Evolutionary conservation across 1,140 invertebrate genomes (phyloP).

Genomic region (Brachionus angularis): DNA sequence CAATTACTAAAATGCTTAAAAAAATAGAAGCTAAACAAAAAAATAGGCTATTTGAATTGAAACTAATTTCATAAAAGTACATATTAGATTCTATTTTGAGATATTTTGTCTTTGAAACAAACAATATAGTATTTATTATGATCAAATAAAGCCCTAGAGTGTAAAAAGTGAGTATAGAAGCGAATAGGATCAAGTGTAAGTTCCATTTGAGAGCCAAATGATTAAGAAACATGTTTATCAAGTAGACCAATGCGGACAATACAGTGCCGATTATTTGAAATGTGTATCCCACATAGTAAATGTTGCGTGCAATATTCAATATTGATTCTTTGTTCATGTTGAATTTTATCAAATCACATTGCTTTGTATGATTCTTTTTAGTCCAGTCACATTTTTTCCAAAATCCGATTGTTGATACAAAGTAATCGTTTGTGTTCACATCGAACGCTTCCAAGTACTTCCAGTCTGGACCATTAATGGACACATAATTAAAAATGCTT

Average conservation of each 20-base stretch:
- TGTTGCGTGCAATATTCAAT: background rate
- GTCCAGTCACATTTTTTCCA: slow-evolving; percentile 28
- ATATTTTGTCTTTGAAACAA: slow-evolving; percentile 1
- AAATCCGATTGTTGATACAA: slow-evolving; percentile 11
- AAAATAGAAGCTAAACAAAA: background rate
- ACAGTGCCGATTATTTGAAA: slow-evolving; percentile 21
- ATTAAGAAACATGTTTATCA: background rate
- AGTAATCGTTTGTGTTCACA: background rate
- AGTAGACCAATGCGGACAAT: background rate
- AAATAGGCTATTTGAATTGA: background rate
- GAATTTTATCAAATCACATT: background rate
- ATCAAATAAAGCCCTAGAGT: background rate
- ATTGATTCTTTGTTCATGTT: background rate
- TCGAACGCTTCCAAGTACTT: background rate
- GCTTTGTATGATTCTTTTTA: background rate
- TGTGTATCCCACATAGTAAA: background rate
- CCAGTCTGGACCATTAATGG: slow-evolving; percentile 5
- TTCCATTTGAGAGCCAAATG: background rate
- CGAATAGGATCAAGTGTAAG: background rate
- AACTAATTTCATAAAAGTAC: background rate
- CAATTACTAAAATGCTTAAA: background rate
- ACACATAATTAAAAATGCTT: background rate
- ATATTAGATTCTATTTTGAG: background rate
- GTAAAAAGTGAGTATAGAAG: background rate
- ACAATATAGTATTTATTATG: background rate